These are phyloP conservation scores for Pyrrhosoma nymphula DNA, from an alignment of 2,888 invertebrate genomes.

Conservation along the genomic window DNA sequence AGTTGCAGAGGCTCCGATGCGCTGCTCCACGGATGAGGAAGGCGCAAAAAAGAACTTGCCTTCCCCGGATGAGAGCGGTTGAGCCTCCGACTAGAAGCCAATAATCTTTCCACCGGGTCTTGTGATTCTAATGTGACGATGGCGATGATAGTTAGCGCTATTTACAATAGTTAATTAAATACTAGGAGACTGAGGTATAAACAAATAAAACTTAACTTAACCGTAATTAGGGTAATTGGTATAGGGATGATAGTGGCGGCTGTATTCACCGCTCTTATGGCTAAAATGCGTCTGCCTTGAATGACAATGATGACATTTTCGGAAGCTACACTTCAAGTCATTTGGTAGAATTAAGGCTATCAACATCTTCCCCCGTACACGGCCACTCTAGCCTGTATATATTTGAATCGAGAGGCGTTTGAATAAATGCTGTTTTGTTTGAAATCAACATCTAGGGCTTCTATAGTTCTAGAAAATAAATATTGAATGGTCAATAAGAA, in stretches of 20 bases:
- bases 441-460: not conserved
- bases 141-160: slow-evolving; percentile 35
- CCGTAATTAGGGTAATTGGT: not conserved
- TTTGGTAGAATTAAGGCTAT: not conserved
- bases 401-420: not conserved
- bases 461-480: not conserved
- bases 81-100: not conserved
- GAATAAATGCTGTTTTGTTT: not conserved
- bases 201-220: slow-evolving; percentile 36
- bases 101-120: not conserved
- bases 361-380: not conserved
- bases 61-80: not conserved
- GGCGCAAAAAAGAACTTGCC: not conserved
- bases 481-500: not conserved
- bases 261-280: slow-evolving; percentile 2
- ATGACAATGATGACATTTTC: not conserved
- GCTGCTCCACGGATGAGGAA: not conserved
- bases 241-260: not conserved
- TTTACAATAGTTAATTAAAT: slow-evolving; percentile 60
- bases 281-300: not conserved
- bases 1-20: not conserved
- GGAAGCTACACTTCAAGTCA: not conserved
- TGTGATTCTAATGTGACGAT: not conserved
- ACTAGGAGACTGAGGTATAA: slow-evolving; percentile 13
- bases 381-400: not conserved